These are phyloP conservation scores for Pipistrellus pipistrellus DNA, from an alignment of 2,797 vertebrate genomes.

Conservation along the genomic window DNA sequence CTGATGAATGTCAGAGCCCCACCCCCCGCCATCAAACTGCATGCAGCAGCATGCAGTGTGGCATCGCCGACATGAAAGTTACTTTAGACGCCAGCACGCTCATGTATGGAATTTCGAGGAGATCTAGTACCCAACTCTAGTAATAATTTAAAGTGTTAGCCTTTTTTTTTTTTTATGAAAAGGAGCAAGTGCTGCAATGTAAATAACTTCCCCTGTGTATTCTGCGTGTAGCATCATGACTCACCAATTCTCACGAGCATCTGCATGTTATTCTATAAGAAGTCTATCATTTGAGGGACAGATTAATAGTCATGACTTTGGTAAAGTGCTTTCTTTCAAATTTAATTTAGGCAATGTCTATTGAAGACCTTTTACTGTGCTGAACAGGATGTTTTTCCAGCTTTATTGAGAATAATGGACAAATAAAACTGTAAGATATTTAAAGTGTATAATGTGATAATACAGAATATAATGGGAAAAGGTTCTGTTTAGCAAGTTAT, in stretches of 20 bases:
- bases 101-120: background rate
- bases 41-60: background rate
- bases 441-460: background rate
- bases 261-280: background rate
- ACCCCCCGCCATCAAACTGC: background rate
- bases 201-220: background rate
- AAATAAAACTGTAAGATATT: background rate
- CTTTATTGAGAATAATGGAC: background rate
- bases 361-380: conserved; percentile 56
- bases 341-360: conserved; percentile 35
- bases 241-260: background rate
- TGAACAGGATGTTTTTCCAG: background rate
- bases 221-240: background rate
- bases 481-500: background rate
- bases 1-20: too few species aligned
- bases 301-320: background rate
- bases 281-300: background rate
- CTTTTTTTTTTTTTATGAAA: background rate
- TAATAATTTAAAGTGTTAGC: background rate
- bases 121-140: background rate
- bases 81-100: background rate
- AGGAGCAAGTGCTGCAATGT: background rate
- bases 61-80: background rate
- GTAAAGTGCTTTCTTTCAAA: background rate
- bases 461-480: background rate